phyloP scores from a whole-genome alignment of 2,113 vertebrate genomes.

The Boulengeromyrus knoepffleri region DNA sequence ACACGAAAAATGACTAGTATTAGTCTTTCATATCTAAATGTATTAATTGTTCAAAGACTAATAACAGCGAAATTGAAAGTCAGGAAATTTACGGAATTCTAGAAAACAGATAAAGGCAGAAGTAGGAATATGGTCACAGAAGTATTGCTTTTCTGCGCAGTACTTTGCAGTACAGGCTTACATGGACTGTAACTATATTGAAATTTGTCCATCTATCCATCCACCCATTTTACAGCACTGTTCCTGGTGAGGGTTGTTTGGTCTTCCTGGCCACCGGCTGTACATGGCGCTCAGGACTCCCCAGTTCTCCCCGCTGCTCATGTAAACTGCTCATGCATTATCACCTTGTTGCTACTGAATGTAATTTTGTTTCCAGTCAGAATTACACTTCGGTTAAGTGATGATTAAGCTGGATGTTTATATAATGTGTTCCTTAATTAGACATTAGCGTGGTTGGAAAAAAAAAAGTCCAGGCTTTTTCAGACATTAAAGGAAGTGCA shows the following conservation, averaged over 20 bases:
- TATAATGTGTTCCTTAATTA: neutral
- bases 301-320: neutral
- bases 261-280: neutral
- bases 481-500: neutral
- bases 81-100: neutral
- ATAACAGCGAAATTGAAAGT: neutral
- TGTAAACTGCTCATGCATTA: neutral
- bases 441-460: neutral
- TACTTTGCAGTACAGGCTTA: neutral
- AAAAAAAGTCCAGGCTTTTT: neutral
- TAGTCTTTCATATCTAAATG: neutral
- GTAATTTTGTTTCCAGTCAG: neutral
- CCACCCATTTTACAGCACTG: neutral
- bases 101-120: neutral
- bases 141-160: neutral
- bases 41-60: neutral
- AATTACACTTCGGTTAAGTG: neutral
- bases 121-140: neutral
- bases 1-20: neutral
- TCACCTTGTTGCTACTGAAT: neutral
- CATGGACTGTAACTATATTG: neutral
- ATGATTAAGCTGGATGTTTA: conserved; percentile 2
- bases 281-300: neutral
- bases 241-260: neutral
- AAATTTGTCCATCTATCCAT: neutral